phyloP scores from a whole-genome alignment of 2,888 invertebrate species.

The Arrhopalites spinosus region DNA sequence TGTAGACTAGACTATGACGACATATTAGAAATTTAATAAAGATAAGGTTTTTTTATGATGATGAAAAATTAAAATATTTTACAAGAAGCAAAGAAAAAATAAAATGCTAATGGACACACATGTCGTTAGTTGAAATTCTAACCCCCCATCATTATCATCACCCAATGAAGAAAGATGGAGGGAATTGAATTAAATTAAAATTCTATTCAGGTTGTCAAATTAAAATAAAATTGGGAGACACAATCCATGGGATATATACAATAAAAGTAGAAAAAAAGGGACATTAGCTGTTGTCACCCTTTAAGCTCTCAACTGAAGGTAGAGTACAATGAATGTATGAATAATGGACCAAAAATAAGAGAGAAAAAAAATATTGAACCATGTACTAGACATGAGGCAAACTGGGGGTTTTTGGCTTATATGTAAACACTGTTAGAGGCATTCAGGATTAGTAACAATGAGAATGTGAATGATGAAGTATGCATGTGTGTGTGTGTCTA shows the following conservation, averaged over 20 bases:
- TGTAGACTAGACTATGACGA: no score
- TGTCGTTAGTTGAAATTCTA: no score
- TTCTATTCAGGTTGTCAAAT: conserved; percentile 14
- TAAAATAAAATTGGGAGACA: conserved; percentile 11
- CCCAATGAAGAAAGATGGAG: not conserved
- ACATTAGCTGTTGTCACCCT: conserved; percentile 6
- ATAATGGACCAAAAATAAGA: not conserved
- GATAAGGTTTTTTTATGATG: no score
- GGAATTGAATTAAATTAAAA: conserved; percentile 15
- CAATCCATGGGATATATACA: not conserved
- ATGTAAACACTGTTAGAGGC: not conserved
- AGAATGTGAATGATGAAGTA: not conserved
- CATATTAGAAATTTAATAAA: no score
- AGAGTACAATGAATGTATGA: not conserved
- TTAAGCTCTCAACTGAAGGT: not conserved
- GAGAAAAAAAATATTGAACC: not conserved
- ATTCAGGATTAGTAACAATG: conserved; percentile 24
- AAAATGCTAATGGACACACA: no score
- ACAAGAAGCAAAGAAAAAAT: no score
- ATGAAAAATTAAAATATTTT: no score
- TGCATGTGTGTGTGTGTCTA: conserved; percentile 3
- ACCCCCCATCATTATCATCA: no score
- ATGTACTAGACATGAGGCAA: not conserved
- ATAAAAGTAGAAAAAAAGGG: not conserved
- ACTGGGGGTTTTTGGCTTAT: not conserved